phyloP scores from a whole-genome alignment of 2,797 vertebrate species.

The Molossus alvarezi region DNA sequence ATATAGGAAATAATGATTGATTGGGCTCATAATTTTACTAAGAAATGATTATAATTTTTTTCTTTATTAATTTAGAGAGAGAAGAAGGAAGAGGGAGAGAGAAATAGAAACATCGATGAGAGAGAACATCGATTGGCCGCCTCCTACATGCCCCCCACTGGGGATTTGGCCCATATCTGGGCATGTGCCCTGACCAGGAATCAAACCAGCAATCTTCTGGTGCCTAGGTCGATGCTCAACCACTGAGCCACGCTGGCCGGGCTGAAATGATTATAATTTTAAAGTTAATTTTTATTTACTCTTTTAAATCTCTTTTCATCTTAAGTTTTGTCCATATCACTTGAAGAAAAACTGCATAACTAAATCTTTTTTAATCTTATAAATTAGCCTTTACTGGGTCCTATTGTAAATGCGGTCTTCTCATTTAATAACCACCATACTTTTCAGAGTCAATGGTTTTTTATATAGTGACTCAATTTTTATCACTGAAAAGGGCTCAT shows the following conservation, averaged over 20 bases:
- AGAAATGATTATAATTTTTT: background rate
- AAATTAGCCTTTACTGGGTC: background rate
- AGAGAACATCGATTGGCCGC: too few species aligned
- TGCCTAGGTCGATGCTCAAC: too few species aligned
- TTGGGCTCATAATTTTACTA: background rate
- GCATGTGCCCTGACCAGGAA: too few species aligned
- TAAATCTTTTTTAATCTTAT: constrained; percentile 5
- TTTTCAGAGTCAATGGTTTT: background rate
- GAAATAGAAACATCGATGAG: too few species aligned
- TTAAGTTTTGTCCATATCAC: background rate
- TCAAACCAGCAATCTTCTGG: too few species aligned
- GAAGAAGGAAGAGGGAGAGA: too few species aligned
- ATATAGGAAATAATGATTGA: background rate
- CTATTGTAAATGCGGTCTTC: background rate
- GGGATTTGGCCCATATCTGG: too few species aligned
- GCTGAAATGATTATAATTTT: background rate
- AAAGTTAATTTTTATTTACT: background rate
- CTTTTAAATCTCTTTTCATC: background rate
- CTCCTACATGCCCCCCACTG: too few species aligned
- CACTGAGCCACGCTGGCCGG: too few species aligned
- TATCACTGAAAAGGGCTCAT: background rate
- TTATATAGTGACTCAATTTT: background rate
- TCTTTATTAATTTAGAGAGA: too few species aligned
- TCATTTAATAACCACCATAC: constrained; percentile 45
- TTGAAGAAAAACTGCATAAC: background rate